phyloP scores from a whole-genome alignment of 2,113 vertebrate species.

The Alouatta palliata region DNA sequence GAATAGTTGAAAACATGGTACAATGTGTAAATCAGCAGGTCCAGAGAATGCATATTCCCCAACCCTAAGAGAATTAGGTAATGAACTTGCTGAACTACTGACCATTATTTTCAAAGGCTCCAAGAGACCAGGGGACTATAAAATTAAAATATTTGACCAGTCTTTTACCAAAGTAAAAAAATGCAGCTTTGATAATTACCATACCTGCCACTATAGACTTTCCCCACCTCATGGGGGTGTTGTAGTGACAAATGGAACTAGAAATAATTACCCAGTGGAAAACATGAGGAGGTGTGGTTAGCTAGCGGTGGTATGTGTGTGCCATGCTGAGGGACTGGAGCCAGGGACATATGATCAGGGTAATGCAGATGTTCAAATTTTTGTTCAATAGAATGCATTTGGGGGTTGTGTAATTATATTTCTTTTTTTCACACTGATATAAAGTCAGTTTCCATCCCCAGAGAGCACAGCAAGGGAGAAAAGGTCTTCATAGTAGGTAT shows the following conservation, averaged over 20 bases:
- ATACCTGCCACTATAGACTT: constrained; percentile 17
- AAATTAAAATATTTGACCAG: constrained; percentile 75
- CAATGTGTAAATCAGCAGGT: constrained; percentile 63
- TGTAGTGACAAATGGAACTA: constrained; percentile 45
- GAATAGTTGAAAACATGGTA: constrained; percentile 67
- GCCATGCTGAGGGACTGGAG: background rate
- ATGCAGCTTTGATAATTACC: constrained; percentile 50
- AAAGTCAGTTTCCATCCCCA: constrained; percentile 39
- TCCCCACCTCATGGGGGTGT: constrained; percentile 27
- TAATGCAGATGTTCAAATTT: background rate
- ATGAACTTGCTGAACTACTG: constrained; percentile 68
- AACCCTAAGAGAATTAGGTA: constrained; percentile 66
- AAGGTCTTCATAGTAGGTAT: constrained; percentile 7
- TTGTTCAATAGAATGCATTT: background rate
- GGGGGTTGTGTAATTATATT: background rate
- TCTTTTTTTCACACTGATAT: constrained; percentile 14
- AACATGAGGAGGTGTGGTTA: background rate
- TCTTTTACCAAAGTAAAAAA: constrained; percentile 53
- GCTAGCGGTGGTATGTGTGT: background rate
- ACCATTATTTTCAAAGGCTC: constrained; percentile 72
- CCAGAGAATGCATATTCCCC: constrained; percentile 32
- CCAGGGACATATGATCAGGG: background rate
- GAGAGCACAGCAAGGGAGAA: background rate
- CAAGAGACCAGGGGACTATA: constrained; percentile 65
- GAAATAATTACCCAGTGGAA: constrained; percentile 47